These are phyloP conservation scores for Megaceryle alcyon DNA, from an alignment of 2,797 vertebrate genomes.

Conservation along the genomic window DNA sequence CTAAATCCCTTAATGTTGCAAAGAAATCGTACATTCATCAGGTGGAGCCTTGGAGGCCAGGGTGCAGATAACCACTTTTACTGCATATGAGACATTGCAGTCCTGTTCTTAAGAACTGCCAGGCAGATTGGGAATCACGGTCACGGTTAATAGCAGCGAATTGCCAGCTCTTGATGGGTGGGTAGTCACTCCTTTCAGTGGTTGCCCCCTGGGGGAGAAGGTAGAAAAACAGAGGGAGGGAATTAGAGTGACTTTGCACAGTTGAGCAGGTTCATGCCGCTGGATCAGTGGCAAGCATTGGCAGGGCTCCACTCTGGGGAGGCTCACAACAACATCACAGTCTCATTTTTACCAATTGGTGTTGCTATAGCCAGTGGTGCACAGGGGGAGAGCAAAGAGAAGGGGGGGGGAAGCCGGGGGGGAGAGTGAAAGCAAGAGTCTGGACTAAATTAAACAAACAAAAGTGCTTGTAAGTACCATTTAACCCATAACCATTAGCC, in stretches of 20 bases:
- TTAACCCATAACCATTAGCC: slow-evolving; percentile 70
- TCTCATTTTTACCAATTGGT: slow-evolving; percentile 84
- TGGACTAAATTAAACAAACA: slow-evolving; percentile 77
- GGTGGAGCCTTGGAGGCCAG: slow-evolving; percentile 77
- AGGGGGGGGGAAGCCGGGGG: slow-evolving; percentile 26
- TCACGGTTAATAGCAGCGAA: slow-evolving; percentile 84
- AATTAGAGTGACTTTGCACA: slow-evolving; percentile 87
- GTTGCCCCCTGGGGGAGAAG: slow-evolving; percentile 86
- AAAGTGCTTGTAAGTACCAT: slow-evolving; percentile 63
- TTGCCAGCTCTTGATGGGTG: slow-evolving; percentile 86
- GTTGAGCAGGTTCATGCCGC: slow-evolving; percentile 83
- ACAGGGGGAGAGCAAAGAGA: slow-evolving; percentile 68
- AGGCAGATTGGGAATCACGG: slow-evolving; percentile 84
- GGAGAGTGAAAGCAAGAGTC: slow-evolving; percentile 62
- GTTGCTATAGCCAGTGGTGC: slow-evolving; percentile 81
- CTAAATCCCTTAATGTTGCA: slow-evolving; percentile 74
- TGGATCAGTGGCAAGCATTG: slow-evolving; percentile 85
- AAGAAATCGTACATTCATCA: slow-evolving; percentile 73
- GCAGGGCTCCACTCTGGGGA: slow-evolving; percentile 85
- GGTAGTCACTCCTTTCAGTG: slow-evolving; percentile 86
- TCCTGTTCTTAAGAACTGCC: slow-evolving; percentile 83
- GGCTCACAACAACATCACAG: slow-evolving; percentile 81
- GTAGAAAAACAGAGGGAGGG: slow-evolving; percentile 86
- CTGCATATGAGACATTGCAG: slow-evolving; percentile 81
- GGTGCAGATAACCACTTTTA: slow-evolving; percentile 82